Evolutionary conservation across 1,140 invertebrate species (phyloP).

Genomic region (Cryptotermes secundus): DNA sequence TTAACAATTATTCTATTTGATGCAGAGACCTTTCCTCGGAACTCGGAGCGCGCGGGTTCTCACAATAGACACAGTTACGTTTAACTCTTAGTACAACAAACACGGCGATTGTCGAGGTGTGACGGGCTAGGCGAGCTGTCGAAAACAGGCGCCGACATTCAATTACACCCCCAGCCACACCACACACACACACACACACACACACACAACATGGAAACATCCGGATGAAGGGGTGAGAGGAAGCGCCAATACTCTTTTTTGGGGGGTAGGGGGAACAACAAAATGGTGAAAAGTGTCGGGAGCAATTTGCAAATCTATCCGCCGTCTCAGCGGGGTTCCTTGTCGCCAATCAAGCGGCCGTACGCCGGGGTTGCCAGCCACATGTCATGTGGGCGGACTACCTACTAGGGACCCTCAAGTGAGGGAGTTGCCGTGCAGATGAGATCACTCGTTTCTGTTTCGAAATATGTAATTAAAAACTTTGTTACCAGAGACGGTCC

Average conservation of each 20-base stretch:
- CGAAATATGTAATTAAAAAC: conserved; percentile 1
- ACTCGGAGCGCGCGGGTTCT: neutral
- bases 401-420: neutral
- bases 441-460: neutral
- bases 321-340: neutral
- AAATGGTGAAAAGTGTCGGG: conserved; percentile 8
- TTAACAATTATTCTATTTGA: neutral
- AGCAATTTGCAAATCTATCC: conserved; percentile 8
- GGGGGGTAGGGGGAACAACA: neutral
- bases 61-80: neutral
- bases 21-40: neutral
- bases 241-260: neutral
- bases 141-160: neutral
- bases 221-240: neutral
- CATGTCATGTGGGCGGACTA: neutral
- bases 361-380: neutral
- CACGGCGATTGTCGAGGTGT: neutral
- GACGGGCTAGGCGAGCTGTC: conserved; percentile 7
- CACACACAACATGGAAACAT: neutral
- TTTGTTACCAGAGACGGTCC: neutral
- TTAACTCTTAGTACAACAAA: neutral
- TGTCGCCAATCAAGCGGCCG: conserved; percentile 7
- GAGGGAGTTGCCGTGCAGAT: neutral
- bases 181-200: no score
- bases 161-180: neutral